A percentile compares a stretch with the other conserved stretches of the same genome.
These are phyloP conservation scores for Lerista edwardsae DNA, from an alignment of 2,797 vertebrate genomes.

Conservation along the genomic window DNA sequence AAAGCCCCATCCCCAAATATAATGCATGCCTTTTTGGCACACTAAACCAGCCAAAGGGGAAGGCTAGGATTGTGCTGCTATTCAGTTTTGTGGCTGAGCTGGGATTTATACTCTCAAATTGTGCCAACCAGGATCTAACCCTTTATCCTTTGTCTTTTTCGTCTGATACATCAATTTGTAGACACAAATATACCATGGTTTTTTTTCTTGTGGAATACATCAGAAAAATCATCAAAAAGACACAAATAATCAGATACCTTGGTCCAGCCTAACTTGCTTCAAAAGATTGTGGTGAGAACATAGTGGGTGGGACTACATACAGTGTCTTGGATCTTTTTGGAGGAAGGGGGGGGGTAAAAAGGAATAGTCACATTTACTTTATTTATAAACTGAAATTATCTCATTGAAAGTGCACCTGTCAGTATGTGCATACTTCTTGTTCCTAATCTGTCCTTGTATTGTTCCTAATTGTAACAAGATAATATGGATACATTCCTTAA, in stretches of 20 bases:
- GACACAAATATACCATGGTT: neutral
- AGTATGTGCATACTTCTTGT: too few relatives aligned
- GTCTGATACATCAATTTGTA: neutral
- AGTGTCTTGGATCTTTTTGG: neutral
- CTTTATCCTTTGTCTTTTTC: neutral
- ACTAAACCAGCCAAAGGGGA: too few relatives aligned
- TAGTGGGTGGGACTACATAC: neutral
- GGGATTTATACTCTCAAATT: neutral
- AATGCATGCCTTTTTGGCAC: too few relatives aligned
- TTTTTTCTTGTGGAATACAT: neutral
- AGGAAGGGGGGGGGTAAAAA: neutral
- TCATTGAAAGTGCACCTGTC: neutral
- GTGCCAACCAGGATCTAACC: too few relatives aligned
- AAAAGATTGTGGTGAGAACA: neutral
- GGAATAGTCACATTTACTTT: neutral
- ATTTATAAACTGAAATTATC: neutral
- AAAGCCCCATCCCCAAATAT: too few relatives aligned
- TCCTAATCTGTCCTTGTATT: too few relatives aligned
- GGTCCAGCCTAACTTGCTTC: neutral
- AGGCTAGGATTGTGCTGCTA: too few relatives aligned
- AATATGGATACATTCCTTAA: neutral
- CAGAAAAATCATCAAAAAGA: too few relatives aligned
- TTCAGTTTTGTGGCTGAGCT: neutral
- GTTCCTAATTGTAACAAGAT: neutral
- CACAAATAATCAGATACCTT: neutral